Evolutionary conservation across 2,113 vertebrate species (phyloP), one percentile per base, ranked within the genome.

Genomic region (Chinchilla lanigera): DNA sequence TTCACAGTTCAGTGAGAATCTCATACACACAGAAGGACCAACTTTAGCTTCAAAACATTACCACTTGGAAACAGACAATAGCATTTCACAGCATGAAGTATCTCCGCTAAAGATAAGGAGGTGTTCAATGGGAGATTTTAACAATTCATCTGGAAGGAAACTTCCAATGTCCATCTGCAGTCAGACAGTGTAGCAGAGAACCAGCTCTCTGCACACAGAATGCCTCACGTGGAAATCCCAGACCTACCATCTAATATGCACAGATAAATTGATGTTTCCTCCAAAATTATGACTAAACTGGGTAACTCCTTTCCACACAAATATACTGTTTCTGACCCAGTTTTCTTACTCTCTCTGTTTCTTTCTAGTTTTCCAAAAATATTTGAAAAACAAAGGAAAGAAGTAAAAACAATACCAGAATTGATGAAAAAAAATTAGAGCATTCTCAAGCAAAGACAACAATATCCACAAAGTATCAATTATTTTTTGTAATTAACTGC

Each of bases 11-110:
- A 92, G 65, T 50, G 20, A 58, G 67, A 89, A 89, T 81, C n/a
- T 71, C 3, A 85, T 17, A 81, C 22, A 81, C 3, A 67, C 63
- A 58, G 54, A 92, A 94, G 90, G 77, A 96, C 20, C 60, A 92
- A 92, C 33, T 84, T 89, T 92, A 95, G 61, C 83, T 94, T 92
- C 30, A 89, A 87, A 93, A 96, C 61, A 89, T 69, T 94, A 88
- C 92, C 54, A 90, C 73, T 26, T 87, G 63, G 19, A 93, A 93
- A 87, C 7, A 77, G 87, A 81, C 77, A 95, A 89, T 61, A 95
- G 30, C 54, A 90, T 92, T 86, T 96, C 75, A 81, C n/a, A 88
- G 69, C 52, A 86, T 65, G 71, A 95, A 96, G 94, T 91, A 50
- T 89, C 60, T 91, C 61, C 38, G 84, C 1, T 24, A 78, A 90